A percentile compares a stretch with the other conserved stretches of the same genome.
phyloP scores from a whole-genome alignment of 2,888 invertebrate genomes.

The Drosophila nigricruria region DNA sequence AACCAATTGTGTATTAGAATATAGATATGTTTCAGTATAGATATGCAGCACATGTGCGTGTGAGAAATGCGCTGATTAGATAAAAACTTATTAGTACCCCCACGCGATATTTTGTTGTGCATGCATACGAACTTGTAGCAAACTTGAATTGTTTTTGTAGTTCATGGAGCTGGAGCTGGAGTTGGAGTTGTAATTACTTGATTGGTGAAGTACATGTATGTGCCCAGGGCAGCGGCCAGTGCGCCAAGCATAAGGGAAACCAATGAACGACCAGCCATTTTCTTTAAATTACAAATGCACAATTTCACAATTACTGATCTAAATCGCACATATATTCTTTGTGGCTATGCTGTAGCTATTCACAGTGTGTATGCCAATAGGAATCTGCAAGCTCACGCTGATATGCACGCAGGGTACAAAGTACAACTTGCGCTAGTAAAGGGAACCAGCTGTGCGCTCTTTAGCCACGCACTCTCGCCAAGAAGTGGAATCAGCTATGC shows the following conservation, averaged over 20 bases:
- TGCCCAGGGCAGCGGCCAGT: constrained; percentile 81
- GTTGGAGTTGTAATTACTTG: constrained; percentile 78
- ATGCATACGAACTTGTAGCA: constrained; percentile 24
- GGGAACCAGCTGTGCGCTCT: constrained; percentile 19
- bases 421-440: constrained; percentile 41
- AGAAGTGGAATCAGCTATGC: constrained; percentile 8
- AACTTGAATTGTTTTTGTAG: neutral
- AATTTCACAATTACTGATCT: constrained; percentile 58
- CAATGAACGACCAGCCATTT: constrained; percentile 71
- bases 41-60: constrained; percentile 22
- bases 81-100: constrained; percentile 15
- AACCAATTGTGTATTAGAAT: constrained; percentile 10
- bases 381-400: constrained; percentile 70
- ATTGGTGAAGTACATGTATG: constrained; percentile 80
- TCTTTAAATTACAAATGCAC: constrained; percentile 31
- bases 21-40: neutral
- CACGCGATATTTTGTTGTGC: constrained; percentile 7
- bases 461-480: constrained; percentile 15
- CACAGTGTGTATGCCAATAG: constrained; percentile 18
- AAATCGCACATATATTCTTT: constrained; percentile 10
- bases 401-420: constrained; percentile 62
- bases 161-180: constrained; percentile 5
- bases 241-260: constrained; percentile 82
- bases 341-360: constrained; percentile 16
- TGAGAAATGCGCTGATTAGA: constrained; percentile 20